Evolutionary conservation across 2,797 vertebrate species (phyloP).

Genomic region (Pelochelys cantorii): DNA sequence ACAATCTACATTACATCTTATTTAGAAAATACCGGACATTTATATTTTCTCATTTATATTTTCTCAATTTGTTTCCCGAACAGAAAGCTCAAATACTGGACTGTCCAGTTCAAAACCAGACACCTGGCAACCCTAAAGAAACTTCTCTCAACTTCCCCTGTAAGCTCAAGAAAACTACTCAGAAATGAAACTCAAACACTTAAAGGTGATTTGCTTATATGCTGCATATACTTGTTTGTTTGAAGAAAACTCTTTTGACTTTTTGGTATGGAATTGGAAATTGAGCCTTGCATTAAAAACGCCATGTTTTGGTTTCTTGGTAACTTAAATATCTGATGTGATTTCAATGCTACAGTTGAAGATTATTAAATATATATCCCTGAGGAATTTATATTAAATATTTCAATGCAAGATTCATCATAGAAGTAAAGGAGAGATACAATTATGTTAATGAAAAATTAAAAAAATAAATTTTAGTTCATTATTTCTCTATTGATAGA

Average conservation of each 20-base stretch:
- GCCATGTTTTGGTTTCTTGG: neutral
- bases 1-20: too few relatives aligned
- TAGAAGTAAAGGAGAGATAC: neutral
- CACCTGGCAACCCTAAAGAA: neutral
- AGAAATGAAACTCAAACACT: slow-evolving; percentile 38
- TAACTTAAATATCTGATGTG: neutral
- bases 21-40: too few relatives aligned
- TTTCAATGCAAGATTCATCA: neutral
- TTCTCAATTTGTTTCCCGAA: too few relatives aligned
- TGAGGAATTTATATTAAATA: neutral
- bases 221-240: neutral
- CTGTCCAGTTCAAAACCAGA: too few relatives aligned
- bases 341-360: slow-evolving; percentile 3
- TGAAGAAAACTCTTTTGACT: slow-evolving; percentile 25
- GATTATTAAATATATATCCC: neutral
- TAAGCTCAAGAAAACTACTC: slow-evolving; percentile 20
- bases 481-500: neutral
- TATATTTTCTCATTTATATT: too few relatives aligned
- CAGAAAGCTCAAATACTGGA: too few relatives aligned
- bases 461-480: neutral
- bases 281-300: neutral
- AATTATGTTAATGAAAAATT: neutral
- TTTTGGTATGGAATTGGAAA: neutral
- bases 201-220: slow-evolving; percentile 49
- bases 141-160: slow-evolving; percentile 55